Base-by-base conservation (phyloP, 2,888 invertebrate species). In the Smittia aterrima region DNA sequence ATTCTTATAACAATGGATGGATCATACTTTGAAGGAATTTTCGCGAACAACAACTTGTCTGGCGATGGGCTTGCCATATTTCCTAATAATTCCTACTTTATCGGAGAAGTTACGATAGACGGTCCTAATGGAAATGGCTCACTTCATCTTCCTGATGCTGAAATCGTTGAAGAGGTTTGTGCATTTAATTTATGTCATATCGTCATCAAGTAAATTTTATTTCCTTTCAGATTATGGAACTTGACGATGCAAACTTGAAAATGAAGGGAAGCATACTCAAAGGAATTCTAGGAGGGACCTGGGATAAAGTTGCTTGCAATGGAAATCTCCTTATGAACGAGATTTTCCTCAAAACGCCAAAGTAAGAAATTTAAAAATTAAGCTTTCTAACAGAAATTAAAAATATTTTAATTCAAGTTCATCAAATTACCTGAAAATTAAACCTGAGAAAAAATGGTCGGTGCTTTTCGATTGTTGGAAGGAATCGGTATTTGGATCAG, bases 1-100 rank as follows among this genome's bases (percentile, higher is more conserved):
- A 85, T 92, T 75, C 92, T 95, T 75, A 93, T 96, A 16, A 95
- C 95, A 0, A 85, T 94, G 75, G 94, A 94, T 80, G 95, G 95
- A 0, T 91, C 93, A 81, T 96, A 95, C 82, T 95, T 95, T 78
- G 95, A 95, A 84, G 96, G 96, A 13, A 87, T 88, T 76, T 96
- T 95, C 80, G 87, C 88, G 78, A 90, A 92, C 79, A 92, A 92
- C 81, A 86, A 90, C 77, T 84, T 96, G 76, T 88, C 88, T 11
- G 95, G 95, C n/a, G 89, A 89, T 78, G 95, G 95, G 1, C 86
- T 95, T 7, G 93, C 95, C 86, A 89, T 95, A 20, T 91, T 94
- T 77, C 93, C 94, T 80, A 94, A 95, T 79, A 92, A 91, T 27
- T 92, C 92, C 1, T 91, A 91, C 81, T 96, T 93, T 79, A 95